These are phyloP conservation scores for Peromyscus leucopus DNA, from an alignment of 2,113 vertebrate genomes.

Conservation along the genomic window DNA sequence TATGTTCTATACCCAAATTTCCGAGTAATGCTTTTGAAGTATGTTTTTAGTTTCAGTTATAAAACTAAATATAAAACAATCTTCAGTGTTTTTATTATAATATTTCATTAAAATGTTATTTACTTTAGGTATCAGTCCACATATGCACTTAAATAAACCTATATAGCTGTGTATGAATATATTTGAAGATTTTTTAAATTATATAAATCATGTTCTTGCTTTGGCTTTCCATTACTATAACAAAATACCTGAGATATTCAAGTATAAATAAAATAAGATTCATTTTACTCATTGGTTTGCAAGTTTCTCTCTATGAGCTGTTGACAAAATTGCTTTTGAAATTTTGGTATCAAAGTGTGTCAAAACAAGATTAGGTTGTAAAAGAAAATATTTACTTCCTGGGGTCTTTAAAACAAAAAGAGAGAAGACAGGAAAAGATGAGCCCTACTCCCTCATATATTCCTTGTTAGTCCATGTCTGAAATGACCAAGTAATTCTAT, in stretches of 20 bases:
- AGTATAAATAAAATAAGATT: not conserved
- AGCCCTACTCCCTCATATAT: accelerated
- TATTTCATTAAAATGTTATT: not conserved
- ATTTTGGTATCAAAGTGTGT: not conserved
- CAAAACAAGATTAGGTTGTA: too few relatives aligned
- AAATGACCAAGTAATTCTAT: not conserved
- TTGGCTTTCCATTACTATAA: not conserved
- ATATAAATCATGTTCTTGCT: not conserved
- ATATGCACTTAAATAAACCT: not conserved
- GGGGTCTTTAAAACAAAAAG: not conserved
- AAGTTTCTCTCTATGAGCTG: not conserved
- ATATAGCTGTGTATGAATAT: not conserved
- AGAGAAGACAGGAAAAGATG: not conserved
- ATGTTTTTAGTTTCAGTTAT: not conserved
- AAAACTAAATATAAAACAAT: not conserved
- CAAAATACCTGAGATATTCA: not conserved
- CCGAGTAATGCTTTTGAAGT: not conserved
- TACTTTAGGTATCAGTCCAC: not conserved
- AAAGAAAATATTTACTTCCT: not conserved
- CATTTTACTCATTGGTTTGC: not conserved
- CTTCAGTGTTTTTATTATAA: not conserved
- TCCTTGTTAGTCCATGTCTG: accelerated
- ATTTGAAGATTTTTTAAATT: not conserved
- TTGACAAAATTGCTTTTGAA: not conserved
- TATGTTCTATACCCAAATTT: not conserved